Evolutionary conservation across 2,888 invertebrate genomes (phyloP).

Genomic region (Tolmerus cingulatus): DNA sequence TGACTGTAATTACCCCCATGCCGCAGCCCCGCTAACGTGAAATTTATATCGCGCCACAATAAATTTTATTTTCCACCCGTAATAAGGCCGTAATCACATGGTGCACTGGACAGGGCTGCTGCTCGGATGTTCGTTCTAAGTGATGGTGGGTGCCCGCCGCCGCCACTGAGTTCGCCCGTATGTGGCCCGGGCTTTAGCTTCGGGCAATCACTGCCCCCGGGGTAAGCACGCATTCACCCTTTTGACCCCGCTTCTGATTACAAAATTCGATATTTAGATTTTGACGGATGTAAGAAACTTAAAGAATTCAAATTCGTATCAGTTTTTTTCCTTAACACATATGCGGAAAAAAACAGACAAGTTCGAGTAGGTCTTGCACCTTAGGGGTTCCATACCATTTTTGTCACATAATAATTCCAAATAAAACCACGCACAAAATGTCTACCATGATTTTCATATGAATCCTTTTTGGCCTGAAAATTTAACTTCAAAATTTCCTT

Average conservation of each 20-base stretch:
- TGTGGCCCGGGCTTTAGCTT: background rate
- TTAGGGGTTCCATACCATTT: too few species aligned
- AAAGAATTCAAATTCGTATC: background rate
- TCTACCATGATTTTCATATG: too few species aligned
- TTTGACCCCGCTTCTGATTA: background rate
- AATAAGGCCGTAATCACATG: slow-evolving; percentile 17
- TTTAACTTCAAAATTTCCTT: too few species aligned
- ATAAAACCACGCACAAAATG: too few species aligned
- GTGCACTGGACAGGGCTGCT: background rate
- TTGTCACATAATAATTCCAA: too few species aligned
- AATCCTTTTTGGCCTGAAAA: too few species aligned
- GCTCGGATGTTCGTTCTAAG: background rate
- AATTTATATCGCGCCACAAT: slow-evolving; percentile 25
- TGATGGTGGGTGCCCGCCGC: background rate
- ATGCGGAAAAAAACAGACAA: too few species aligned
- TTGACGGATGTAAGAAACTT: background rate
- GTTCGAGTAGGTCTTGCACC: too few species aligned
- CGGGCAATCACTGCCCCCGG: background rate
- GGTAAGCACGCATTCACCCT: background rate
- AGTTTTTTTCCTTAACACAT: too few species aligned
- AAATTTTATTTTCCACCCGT: slow-evolving; percentile 26
- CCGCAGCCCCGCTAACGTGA: slow-evolving; percentile 1
- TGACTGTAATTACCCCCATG: slow-evolving; percentile 32
- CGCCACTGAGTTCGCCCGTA: background rate
- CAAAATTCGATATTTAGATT: background rate